Percentiles rank a stretch among this genome's conserved stretches.
phyloP scores from a whole-genome alignment of 2,113 vertebrate species.

The Pituophis catenifer region DNA sequence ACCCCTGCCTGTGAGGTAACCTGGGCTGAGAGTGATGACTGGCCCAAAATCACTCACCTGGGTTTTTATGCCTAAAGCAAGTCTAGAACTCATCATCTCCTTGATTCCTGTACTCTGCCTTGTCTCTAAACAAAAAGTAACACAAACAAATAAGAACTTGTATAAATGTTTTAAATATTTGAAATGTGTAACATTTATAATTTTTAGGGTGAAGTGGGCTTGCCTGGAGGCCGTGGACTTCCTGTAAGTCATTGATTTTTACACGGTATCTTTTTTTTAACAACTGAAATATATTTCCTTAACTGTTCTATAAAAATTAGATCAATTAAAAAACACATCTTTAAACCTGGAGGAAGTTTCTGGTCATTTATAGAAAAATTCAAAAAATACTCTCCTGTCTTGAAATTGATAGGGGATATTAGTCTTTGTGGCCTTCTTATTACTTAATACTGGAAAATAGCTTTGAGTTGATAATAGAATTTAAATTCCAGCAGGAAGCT shows the following conservation, averaged over 20 bases:
- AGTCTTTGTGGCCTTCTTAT: background rate
- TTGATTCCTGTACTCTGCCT: background rate
- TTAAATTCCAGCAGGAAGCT: background rate
- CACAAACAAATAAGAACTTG: background rate
- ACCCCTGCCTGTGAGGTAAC: background rate
- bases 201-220: conserved; percentile 89
- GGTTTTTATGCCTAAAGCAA: background rate
- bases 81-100: background rate
- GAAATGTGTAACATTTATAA: conserved; percentile 32
- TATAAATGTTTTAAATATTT: background rate
- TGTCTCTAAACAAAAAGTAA: background rate
- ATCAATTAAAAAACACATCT: background rate
- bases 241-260: conserved; percentile 78
- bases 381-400: background rate
- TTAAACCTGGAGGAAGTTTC: conserved; percentile 2
- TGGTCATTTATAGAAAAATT: background rate
- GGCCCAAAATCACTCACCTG: background rate
- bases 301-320: background rate
- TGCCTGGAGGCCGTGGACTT: conserved; percentile 82
- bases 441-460: background rate
- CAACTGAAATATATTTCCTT: conserved; percentile 7
- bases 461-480: background rate
- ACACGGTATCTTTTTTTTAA: background rate
- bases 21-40: background rate
- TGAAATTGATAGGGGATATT: background rate